phyloP scores from a whole-genome alignment of 2,113 vertebrate genomes.

The Pteropus alecto region DNA sequence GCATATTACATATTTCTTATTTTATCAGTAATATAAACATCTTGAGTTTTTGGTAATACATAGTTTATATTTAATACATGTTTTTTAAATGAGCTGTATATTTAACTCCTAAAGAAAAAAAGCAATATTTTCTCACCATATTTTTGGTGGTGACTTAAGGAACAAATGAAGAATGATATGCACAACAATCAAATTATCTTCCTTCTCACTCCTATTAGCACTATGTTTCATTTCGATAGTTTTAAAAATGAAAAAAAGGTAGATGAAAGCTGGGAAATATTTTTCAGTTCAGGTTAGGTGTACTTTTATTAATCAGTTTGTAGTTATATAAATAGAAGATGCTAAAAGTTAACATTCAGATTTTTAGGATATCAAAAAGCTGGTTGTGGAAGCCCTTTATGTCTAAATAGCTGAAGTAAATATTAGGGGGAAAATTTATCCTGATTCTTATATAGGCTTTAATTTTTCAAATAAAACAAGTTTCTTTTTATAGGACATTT shows the following conservation, averaged over 20 bases:
- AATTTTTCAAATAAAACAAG: conserved; percentile 15
- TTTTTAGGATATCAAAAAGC: conserved; percentile 17
- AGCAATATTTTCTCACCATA: neutral
- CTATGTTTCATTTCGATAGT: neutral
- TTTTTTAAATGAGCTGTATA: neutral
- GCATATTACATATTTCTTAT: neutral
- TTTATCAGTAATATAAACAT: neutral
- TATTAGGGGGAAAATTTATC: neutral
- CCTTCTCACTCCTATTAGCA: neutral
- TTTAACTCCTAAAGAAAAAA: neutral
- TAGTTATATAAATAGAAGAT: neutral
- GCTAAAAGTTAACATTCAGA: neutral
- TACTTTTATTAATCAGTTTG: neutral
- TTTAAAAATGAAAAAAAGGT: conserved; percentile 1
- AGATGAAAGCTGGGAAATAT: neutral
- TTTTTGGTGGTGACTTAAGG: neutral
- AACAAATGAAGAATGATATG: neutral
- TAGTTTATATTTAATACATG: conserved; percentile 28
- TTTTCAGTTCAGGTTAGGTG: neutral
- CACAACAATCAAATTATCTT: neutral
- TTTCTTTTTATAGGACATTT: neutral
- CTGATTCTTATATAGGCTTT: neutral
- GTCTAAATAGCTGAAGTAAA: neutral
- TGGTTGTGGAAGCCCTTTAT: neutral
- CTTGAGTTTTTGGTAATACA: neutral